phyloP scores from a whole-genome alignment of 1,140 invertebrate species.

The Epicauta chinensis region DNA sequence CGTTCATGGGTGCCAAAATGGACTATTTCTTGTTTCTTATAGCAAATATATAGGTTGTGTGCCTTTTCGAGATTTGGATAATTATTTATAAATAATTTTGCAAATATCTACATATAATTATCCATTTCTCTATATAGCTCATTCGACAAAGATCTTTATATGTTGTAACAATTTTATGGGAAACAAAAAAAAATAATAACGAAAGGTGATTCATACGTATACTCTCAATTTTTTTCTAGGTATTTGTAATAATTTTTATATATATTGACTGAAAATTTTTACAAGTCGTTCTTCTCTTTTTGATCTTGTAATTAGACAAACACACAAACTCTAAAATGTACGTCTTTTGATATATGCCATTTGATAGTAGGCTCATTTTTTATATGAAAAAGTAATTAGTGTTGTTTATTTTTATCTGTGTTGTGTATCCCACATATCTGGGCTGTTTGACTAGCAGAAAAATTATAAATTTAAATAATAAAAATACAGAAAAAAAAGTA shows the following conservation, averaged over 20 bases:
- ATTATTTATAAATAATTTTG: too few species aligned
- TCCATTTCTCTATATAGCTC: not conserved
- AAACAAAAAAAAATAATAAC: slow-evolving; percentile 8
- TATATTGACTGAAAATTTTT: slow-evolving; percentile 8
- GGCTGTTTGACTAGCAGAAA: slow-evolving; percentile 34
- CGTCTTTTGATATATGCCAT: slow-evolving; percentile 37
- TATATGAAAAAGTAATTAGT: slow-evolving; percentile 25
- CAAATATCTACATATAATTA: not conserved
- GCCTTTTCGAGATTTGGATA: slow-evolving; percentile 30
- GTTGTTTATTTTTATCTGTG: slow-evolving; percentile 28
- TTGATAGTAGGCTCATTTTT: slow-evolving; percentile 29
- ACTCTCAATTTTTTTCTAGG: slow-evolving; percentile 16
- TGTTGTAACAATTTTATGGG: slow-evolving; percentile 3
- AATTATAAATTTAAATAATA: slow-evolving; percentile 2
- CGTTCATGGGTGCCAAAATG: slow-evolving; percentile 44
- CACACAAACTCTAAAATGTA: slow-evolving; percentile 32
- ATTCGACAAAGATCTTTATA: slow-evolving; percentile 2
- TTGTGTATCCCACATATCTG: slow-evolving; percentile 40
- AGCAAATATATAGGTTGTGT: slow-evolving; percentile 35
- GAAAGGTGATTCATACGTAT: slow-evolving; percentile 28
- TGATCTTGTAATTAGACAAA: slow-evolving; percentile 29
- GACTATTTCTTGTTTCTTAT: slow-evolving; percentile 26
- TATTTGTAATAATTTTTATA: slow-evolving; percentile 9
- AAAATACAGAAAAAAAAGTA: slow-evolving; percentile 3
- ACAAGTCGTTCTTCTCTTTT: not conserved